Evolutionary conservation across 92 coral and sea anemone genomes (phyloP).

Genomic region (Montipora capitata): DNA sequence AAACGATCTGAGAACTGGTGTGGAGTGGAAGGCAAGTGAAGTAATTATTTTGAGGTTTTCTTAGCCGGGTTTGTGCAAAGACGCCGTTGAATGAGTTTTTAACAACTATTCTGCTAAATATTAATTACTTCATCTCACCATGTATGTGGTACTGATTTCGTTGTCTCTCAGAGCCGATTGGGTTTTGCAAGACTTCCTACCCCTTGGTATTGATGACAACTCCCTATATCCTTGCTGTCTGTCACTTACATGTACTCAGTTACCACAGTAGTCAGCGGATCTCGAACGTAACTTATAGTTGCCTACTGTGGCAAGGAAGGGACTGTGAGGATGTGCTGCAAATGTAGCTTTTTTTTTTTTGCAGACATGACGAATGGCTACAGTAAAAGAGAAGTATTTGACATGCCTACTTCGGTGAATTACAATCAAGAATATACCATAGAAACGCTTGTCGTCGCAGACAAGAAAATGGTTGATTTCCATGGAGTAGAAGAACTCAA

Average conservation of each 20-base stretch:
- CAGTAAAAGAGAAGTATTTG: slow-evolving; percentile 24
- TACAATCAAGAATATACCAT: slow-evolving; percentile 38
- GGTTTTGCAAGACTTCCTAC: too few relatives aligned
- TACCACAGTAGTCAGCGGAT: too few relatives aligned
- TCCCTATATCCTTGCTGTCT: too few relatives aligned
- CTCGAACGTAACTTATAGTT: too few relatives aligned
- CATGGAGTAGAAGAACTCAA: slow-evolving; percentile 78
- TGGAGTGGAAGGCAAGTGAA: slow-evolving; percentile 66
- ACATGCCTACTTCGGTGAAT: slow-evolving; percentile 30
- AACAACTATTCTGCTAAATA: not conserved
- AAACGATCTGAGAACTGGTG: slow-evolving; percentile 69
- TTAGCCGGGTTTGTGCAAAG: not conserved
- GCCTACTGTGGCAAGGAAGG: too few relatives aligned
- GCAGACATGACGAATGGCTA: slow-evolving; percentile 16
- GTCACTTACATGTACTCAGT: too few relatives aligned
- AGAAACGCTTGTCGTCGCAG: slow-evolving; percentile 82
- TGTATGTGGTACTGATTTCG: too few relatives aligned
- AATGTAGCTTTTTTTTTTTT: not conserved
- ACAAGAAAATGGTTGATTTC: slow-evolving; percentile 73
- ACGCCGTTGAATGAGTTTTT: not conserved
- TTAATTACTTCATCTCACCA: too few relatives aligned
- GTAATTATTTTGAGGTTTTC: not conserved
- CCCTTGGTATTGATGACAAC: too few relatives aligned
- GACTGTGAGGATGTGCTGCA: too few relatives aligned
- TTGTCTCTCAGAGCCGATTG: too few relatives aligned